Evolutionary conservation across 2,113 vertebrate species (phyloP), one percentile per base, ranked within the genome.

Genomic region (Motacilla alba): DNA sequence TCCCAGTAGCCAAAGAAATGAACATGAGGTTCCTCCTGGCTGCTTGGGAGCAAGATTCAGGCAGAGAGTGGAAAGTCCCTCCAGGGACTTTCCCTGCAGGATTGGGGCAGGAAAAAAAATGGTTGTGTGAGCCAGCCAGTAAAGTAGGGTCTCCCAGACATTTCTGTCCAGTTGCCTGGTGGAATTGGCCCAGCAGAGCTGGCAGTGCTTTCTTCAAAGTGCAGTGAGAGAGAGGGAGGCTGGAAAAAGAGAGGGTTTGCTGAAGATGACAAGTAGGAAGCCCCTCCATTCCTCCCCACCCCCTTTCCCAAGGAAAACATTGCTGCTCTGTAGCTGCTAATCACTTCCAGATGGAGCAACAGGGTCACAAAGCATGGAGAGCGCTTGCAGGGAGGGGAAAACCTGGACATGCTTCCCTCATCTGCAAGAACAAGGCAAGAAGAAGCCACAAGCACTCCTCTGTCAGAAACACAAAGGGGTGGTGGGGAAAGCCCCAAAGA

Each of bases 331-430:
- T 4, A 26, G 83, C 82, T 86, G 60, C 60, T 93, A 91, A 96
- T 75, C 83, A 55, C 41, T 97, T 96, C 86, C 94, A 96, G 91
- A 95, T 92, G 88, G 77, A 96, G 53, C 49, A 94, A 56, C 52
- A 62, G 43, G 23, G 44, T 41, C 13, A 1, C 46, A 83, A 56
- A 88, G 28, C 60, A 47, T 2, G 10, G 75, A 72, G 76, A 87
- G 64, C 43, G 79, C 84, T 91, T 82, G 59, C 0, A 1, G 28
- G 6, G 52, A 78, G 79, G 92, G 20, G 26, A 78, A 82, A 87
- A 53, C 28, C 83, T 52, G 28, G 21, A 77, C 31, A 8, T 0
- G 30, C 63, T 72, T 53, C 47, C 56, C 60, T 75, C 31, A 60
- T 15, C 52, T 27, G 64, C 60, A 60, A 41, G 79, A 83, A 13